Conservation (phyloP, 2,113 vertebrate genomes). For the Ondatra zibethicus region DNA sequence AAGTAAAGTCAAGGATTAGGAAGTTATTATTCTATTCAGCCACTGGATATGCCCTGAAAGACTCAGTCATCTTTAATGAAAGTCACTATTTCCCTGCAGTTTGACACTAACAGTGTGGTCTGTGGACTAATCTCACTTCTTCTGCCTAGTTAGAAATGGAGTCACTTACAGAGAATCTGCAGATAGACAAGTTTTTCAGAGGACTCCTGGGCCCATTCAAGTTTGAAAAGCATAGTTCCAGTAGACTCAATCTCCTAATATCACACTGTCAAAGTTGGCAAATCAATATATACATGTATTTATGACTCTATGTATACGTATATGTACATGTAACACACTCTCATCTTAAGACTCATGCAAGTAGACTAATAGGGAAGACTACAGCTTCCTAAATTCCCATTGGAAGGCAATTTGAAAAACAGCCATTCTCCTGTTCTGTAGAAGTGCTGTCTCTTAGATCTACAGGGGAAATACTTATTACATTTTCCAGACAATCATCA, state of each 20-base stretch:
- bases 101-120: not conserved
- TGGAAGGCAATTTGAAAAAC: conserved; percentile 49
- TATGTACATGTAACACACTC: not conserved
- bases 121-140: not conserved
- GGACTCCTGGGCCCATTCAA: not conserved
- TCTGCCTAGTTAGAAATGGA: not conserved
- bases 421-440: conserved; percentile 18
- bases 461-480: not conserved
- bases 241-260: not conserved
- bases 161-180: not conserved
- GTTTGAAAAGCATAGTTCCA: not conserved
- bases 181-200: not conserved
- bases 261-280: not conserved
- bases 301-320: not conserved
- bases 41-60: not conserved
- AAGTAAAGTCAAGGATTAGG: not conserved
- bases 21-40: not conserved
- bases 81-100: not conserved
- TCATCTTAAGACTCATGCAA: not conserved
- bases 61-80: not conserved
- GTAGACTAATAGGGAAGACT: conserved; percentile 39
- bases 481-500: not conserved
- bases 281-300: not conserved
- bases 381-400: not conserved
- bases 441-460: not conserved